Base-by-base conservation (phyloP, 2,888 invertebrate genomes). In the Pseudococcus viburni region DNA sequence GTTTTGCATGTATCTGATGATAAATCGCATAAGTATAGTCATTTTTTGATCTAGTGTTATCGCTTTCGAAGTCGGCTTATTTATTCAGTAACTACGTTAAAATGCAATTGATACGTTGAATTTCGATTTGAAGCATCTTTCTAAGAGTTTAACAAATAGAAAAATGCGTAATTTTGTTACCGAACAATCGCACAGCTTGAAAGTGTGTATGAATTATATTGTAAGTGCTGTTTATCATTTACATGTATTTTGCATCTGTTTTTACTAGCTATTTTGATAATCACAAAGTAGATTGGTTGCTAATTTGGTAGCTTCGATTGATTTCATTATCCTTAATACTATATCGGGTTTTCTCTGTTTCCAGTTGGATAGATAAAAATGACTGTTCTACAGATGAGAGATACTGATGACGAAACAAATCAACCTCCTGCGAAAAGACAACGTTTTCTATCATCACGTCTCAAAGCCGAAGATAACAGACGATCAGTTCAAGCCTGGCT, bases 351-450 rank as follows among this genome's bases (percentile, higher is more conserved):
- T 42, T 83, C 15, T 80, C 33, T 48, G 46, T 9, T 86, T 48
- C 11, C 51, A 88, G 88, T 59, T 33, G 83, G 39, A 55, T 88
- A 83, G 88, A 33, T 83, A 92, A 93, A 93, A 92, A 93, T 93
- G 93, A 92, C 93, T 91, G 92, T 92, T 91, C 91, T 92, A 92
- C 92, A 92, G 91, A 92, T 92, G 91, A 92, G 92, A 91, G 92
- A 92, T 91, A 92, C 92, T 91, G 91, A 91, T 91, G 92, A 92
- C 91, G 88, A 55, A 83, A 68, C 64, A 64, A 68, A 86, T 68
- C 92, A 91, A 90, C 93, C 92, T 89, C 92, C 92, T 73, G 91
- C 92, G 90, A 92, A 93, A 91, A 92, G 92, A 90, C 91, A 92
- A 90, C 92, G 92, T 90, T 91, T 92, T 88, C 92, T 92, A 89